Evolutionary conservation across 1,140 invertebrate species (phyloP).

Genomic region (Atta cephalotes): DNA sequence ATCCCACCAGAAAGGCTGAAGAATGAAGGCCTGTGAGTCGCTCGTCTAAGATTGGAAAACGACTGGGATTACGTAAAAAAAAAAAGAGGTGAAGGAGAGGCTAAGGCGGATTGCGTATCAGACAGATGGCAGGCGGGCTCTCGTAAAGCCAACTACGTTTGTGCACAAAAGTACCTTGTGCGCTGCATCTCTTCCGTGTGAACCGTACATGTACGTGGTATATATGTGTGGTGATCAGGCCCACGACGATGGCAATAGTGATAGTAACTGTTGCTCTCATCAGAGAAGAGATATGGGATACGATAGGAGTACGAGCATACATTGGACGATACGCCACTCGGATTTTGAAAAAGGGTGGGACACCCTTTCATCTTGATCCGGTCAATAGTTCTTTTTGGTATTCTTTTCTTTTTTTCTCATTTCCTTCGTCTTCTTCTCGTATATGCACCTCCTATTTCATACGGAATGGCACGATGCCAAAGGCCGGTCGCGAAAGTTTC

Average conservation of each 20-base stretch:
- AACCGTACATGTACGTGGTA: not conserved
- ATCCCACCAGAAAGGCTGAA: slow-evolving; percentile 3
- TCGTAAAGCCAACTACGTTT: slow-evolving; percentile 66
- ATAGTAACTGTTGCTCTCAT: slow-evolving; percentile 57
- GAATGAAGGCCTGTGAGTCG: slow-evolving; percentile 74
- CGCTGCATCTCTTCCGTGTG: slow-evolving; percentile 26
- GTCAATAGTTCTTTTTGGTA: slow-evolving; percentile 75
- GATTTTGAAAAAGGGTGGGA: slow-evolving; percentile 78
- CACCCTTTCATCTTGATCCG: slow-evolving; percentile 76
- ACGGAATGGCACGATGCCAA: slow-evolving; percentile 40
- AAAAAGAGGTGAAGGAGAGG: slow-evolving; percentile 25
- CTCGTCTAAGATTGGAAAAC: slow-evolving; percentile 82
- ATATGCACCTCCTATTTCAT: slow-evolving; percentile 36
- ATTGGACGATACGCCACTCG: slow-evolving; percentile 69
- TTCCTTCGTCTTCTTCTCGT: slow-evolving; percentile 21
- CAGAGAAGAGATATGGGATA: slow-evolving; percentile 25
- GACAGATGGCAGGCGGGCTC: slow-evolving; percentile 82
- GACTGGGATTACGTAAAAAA: slow-evolving; percentile 82
- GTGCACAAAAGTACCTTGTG: slow-evolving; percentile 52
- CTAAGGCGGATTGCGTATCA: slow-evolving; percentile 81
- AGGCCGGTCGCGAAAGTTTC: slow-evolving; percentile 36
- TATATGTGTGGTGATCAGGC: not conserved
- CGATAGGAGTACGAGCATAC: slow-evolving; percentile 58
- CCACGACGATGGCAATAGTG: slow-evolving; percentile 10
- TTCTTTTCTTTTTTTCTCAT: slow-evolving; percentile 56